These are phyloP conservation scores for Dasysyrphus albostriatus DNA, from an alignment of 2,888 invertebrate genomes.

Conservation along the genomic window DNA sequence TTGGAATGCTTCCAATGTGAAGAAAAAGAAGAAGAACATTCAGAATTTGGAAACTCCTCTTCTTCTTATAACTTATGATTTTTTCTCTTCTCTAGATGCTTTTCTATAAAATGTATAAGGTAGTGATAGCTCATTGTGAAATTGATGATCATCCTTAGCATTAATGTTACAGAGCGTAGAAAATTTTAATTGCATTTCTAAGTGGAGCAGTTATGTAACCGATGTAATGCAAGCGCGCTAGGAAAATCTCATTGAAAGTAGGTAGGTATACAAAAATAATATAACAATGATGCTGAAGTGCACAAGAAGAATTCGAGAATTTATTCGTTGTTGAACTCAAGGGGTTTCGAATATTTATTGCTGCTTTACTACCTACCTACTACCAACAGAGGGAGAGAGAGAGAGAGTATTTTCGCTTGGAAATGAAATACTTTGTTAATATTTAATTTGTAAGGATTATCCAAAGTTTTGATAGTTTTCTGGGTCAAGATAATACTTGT, in stretches of 20 bases:
- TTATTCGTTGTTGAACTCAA: constrained; percentile 27
- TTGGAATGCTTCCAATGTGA: constrained; percentile 69
- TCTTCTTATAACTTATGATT: constrained; percentile 8
- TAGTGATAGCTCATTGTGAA: constrained; percentile 64
- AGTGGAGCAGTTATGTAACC: constrained; percentile 64
- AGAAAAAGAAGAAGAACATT: constrained; percentile 43
- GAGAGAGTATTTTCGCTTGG: neutral
- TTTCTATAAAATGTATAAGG: constrained; percentile 13
- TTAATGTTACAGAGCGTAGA: constrained; percentile 59
- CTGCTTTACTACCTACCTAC: neutral
- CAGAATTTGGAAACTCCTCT: constrained; percentile 41
- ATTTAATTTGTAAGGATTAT: constrained; percentile 30
- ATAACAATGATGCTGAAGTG: constrained; percentile 51
- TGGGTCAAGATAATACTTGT: constrained; percentile 1
- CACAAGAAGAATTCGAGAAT: constrained; percentile 30
- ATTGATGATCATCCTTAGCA: constrained; percentile 72
- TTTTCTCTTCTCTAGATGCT: neutral
- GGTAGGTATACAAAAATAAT: constrained; percentile 15
- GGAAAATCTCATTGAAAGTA: constrained; percentile 27
- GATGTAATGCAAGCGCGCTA: constrained; percentile 24
- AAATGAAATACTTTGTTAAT: constrained; percentile 29
- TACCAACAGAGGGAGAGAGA: no score
- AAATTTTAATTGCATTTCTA: constrained; percentile 73
- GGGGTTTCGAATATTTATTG: constrained; percentile 19
- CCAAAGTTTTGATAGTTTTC: constrained; percentile 8